These are phyloP conservation scores for Drosophila burlai DNA, from an alignment of 1,140 invertebrate genomes.

Conservation along the genomic window DNA sequence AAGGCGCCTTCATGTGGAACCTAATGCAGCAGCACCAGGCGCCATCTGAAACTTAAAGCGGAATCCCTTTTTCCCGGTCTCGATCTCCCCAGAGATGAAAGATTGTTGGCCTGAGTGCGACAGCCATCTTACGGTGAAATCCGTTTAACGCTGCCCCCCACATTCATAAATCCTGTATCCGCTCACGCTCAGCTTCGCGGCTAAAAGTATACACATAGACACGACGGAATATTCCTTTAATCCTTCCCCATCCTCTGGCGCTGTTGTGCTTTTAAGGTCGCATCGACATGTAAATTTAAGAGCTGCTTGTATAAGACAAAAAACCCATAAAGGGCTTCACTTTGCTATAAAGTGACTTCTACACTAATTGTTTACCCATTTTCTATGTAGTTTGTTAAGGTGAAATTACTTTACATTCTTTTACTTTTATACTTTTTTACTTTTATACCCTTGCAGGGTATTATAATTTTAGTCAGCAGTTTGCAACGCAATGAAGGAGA, in stretches of 20 bases:
- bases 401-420: neutral
- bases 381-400: neutral
- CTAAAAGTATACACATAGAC: slow-evolving; percentile 9
- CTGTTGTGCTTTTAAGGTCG: slow-evolving; percentile 1
- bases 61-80: neutral
- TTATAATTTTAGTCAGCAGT: no score
- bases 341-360: neutral
- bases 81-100: slow-evolving; percentile 6
- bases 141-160: slow-evolving; percentile 9
- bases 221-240: slow-evolving; percentile 3
- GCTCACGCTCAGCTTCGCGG: slow-evolving; percentile 8
- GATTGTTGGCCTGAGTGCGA: slow-evolving; percentile 7
- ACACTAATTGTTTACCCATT: neutral
- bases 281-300: slow-evolving; percentile 5
- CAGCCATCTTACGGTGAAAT: slow-evolving; percentile 9
- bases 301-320: neutral
- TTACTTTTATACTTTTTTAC: no score
- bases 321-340: neutral
- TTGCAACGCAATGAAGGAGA: no score
- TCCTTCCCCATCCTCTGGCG: neutral
- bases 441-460: no score
- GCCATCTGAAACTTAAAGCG: slow-evolving; percentile 4
- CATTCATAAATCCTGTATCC: slow-evolving; percentile 11
- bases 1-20: slow-evolving; percentile 14
- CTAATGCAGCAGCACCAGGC: slow-evolving; percentile 2